Conservation (phyloP, 64 coral and sea anemone species). For the Dendronephthya gigantea region DNA sequence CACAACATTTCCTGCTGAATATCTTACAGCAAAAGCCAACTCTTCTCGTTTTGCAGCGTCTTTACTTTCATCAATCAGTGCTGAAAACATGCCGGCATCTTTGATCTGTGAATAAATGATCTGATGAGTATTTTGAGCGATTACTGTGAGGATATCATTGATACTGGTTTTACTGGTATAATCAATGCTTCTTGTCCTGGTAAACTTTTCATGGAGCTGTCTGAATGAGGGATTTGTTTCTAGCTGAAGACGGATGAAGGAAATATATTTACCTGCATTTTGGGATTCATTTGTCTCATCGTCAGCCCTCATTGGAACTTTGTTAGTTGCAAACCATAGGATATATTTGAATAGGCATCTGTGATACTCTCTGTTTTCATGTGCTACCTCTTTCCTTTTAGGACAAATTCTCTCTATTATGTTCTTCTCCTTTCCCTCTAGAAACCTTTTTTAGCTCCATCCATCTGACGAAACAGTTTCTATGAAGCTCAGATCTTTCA, state of each 20-base stretch:
- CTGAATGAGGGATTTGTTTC: background rate
- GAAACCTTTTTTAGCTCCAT: too few relatives aligned
- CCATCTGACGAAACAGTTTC: too few relatives aligned
- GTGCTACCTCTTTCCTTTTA: too few relatives aligned
- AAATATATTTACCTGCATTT: background rate
- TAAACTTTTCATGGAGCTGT: background rate
- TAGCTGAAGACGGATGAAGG: background rate
- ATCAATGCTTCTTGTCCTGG: background rate
- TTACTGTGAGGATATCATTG: background rate
- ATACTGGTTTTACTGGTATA: conserved; percentile 12
- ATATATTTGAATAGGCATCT: conserved; percentile 1
- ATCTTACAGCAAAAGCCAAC: background rate
- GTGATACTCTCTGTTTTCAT: too few relatives aligned
- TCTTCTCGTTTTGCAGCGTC: background rate
- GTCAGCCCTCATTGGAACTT: background rate
- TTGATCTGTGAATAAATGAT: background rate
- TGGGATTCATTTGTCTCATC: background rate
- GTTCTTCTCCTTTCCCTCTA: too few relatives aligned
- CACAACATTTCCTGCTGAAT: background rate
- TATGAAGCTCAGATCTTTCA: too few relatives aligned
- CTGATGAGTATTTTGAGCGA: background rate
- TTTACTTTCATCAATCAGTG: background rate
- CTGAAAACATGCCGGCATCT: background rate
- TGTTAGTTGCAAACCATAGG: background rate
- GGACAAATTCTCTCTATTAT: background rate